Evolutionary conservation across 1,140 invertebrate species (phyloP), one percentile per base, ranked within the genome.

Genomic region (Vanessa atalanta): DNA sequence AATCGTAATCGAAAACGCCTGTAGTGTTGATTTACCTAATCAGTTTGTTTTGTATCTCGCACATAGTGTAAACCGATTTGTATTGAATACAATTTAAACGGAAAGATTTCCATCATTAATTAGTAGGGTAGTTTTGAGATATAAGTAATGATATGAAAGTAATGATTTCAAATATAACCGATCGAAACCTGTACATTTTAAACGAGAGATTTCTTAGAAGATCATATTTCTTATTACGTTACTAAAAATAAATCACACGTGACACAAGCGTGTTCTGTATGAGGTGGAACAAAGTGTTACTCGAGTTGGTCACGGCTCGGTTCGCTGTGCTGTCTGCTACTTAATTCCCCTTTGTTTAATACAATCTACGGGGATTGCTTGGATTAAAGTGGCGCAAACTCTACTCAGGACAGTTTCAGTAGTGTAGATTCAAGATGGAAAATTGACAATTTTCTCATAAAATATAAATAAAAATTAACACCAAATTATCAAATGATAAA

Each of bases 11-110:
- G 81, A 83, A 87, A 86, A 86, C 83, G 83, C 82, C 78, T 83
- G 80, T 88, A 85, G 82, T 88, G 86, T 89, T 91, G 85, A 88
- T 85, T 89, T 86, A 83, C 82, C 85, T 86, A 90, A 90, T 89
- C 88, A 91, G 83, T 87, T 88, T 86, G 82, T 88, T 87, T 88
- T 86, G 80, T 81, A 85, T 82, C 77, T 73, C 77, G 77, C 77
- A 67, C 64, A 81, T 78, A 75, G 74, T 77, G 73, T 80, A 77
- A 79, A 78, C 72, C 73, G 68, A 78, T 79, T 80, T 77, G 50
- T 65, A 72, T 79, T 53, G 76, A 73, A 70, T 74, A 75, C 77
- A 75, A 82, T 82, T 75, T 70, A 76, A 65, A 55, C 13, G 16
- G 16, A 57, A 61, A 48, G 20, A 43, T 20, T 48, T 47, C 37